Percentiles rank a stretch among this genome's conserved stretches.
These are phyloP conservation scores for Enteromius argenteus DNA, from an alignment of 2,797 vertebrate genomes.

Conservation along the genomic window DNA sequence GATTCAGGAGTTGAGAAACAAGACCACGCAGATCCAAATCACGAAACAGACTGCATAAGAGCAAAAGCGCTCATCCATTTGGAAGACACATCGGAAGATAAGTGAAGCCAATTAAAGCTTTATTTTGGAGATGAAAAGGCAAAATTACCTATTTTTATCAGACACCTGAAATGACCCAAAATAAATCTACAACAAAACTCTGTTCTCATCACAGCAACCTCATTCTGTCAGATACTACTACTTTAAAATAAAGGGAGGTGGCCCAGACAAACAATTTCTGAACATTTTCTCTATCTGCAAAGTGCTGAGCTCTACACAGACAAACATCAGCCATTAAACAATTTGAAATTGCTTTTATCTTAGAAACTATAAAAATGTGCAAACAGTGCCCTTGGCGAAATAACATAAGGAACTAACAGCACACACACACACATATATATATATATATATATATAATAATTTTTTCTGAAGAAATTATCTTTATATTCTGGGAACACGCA, in stretches of 20 bases:
- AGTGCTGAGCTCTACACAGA: conserved; percentile 21
- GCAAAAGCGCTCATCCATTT: conserved; percentile 12
- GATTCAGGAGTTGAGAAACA: background rate
- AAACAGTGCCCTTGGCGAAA: conserved; percentile 6
- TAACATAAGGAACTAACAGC: background rate
- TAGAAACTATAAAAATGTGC: conserved; percentile 14
- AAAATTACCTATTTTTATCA: conserved; percentile 51
- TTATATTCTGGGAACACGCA: background rate
- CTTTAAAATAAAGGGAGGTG: conserved; percentile 53
- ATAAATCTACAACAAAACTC: conserved; percentile 49
- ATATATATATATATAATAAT: too few relatives aligned
- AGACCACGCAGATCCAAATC: background rate
- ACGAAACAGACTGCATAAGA: conserved; percentile 1
- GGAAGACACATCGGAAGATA: background rate
- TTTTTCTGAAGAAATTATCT: background rate
- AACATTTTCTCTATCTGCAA: conserved; percentile 20
- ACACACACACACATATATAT: too few relatives aligned
- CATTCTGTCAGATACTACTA: conserved; percentile 63
- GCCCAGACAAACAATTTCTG: conserved; percentile 38
- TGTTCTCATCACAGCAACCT: conserved; percentile 59
- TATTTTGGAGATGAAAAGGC: conserved; percentile 40
- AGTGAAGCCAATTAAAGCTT: conserved; percentile 41
- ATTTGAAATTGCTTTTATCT: conserved; percentile 28
- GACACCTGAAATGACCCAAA: conserved; percentile 31
- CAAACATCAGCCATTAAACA: conserved; percentile 36